Conservation (phyloP, 2,113 vertebrate genomes). For the Tamias sibiricus region DNA sequence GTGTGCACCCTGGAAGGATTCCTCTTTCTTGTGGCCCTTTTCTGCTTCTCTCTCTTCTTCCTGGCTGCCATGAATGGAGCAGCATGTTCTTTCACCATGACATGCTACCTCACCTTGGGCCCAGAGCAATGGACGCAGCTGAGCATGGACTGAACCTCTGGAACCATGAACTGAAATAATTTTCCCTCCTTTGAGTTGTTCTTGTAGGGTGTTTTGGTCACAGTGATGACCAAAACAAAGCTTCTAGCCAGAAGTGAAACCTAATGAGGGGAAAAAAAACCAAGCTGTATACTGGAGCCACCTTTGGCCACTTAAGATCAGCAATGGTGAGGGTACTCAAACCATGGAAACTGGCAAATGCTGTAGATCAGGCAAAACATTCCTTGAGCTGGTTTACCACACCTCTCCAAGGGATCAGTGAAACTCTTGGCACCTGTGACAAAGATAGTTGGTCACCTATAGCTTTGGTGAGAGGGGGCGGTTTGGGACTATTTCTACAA, state of each 20-base stretch:
- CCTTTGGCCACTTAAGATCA: background rate
- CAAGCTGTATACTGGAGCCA: background rate
- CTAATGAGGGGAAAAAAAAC: background rate
- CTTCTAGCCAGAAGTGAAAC: background rate
- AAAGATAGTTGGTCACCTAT: background rate
- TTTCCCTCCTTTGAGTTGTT: too few relatives aligned
- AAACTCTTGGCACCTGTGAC: background rate
- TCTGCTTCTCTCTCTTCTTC: too few relatives aligned
- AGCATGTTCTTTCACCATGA: too few relatives aligned
- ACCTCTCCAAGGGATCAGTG: background rate
- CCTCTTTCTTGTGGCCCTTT: too few relatives aligned
- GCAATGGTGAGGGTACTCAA: background rate
- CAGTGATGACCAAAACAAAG: too few relatives aligned
- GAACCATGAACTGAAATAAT: too few relatives aligned
- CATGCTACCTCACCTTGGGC: too few relatives aligned
- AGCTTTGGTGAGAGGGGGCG: background rate
- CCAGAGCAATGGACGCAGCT: too few relatives aligned
- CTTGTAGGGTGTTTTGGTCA: too few relatives aligned
- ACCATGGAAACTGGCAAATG: background rate
- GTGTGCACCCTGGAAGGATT: too few relatives aligned
- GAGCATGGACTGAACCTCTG: too few relatives aligned
- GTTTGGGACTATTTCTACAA: slow-evolving; percentile 15
- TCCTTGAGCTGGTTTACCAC: background rate
- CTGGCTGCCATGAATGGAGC: too few relatives aligned
- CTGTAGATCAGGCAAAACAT: background rate